These are phyloP conservation scores for Zenarchopterus dispar DNA, from an alignment of 2,797 vertebrate genomes.

Conservation along the genomic window DNA sequence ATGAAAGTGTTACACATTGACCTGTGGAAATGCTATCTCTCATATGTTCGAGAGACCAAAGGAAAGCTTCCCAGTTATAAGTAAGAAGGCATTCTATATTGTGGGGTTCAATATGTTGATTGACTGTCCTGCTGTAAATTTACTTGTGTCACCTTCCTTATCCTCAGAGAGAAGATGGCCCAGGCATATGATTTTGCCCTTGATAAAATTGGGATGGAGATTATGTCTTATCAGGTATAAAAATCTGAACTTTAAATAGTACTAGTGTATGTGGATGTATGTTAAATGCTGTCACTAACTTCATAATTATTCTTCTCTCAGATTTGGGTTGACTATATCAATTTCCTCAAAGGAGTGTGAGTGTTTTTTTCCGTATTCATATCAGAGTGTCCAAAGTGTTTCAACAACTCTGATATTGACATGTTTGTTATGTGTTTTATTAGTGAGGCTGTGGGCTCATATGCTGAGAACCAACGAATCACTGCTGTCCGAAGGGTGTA, in stretches of 20 bases:
- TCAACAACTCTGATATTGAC: not conserved
- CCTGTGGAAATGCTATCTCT: constrained; percentile 99
- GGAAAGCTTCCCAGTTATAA: constrained; percentile 99
- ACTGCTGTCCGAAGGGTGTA: constrained; percentile 97
- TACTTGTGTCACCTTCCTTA: not conserved
- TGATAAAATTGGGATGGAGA: constrained; percentile 99
- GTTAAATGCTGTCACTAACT: constrained; percentile 6
- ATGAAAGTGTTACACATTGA: constrained; percentile 99
- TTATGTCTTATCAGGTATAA: constrained; percentile 98
- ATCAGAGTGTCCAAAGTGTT: not conserved
- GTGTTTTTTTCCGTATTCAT: constrained; percentile 64
- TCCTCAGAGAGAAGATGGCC: constrained; percentile 97
- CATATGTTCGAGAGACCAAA: constrained; percentile 99
- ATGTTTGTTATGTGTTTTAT: constrained; percentile 5
- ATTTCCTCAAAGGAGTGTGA: constrained; percentile 99
- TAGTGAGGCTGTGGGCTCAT: constrained; percentile 98
- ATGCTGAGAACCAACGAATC: constrained; percentile 98
- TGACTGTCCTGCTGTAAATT: not conserved
- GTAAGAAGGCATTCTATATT: constrained; percentile 82
- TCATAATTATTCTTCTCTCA: constrained; percentile 54
- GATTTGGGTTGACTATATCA: constrained; percentile 99
- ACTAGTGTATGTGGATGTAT: not conserved
- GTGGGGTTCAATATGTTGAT: fast-evolving
- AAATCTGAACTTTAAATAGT: not conserved
- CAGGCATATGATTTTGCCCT: constrained; percentile 99